Evolutionary conservation across 2,888 invertebrate species (phyloP).

Genomic region (Ametastegia equiseti): DNA sequence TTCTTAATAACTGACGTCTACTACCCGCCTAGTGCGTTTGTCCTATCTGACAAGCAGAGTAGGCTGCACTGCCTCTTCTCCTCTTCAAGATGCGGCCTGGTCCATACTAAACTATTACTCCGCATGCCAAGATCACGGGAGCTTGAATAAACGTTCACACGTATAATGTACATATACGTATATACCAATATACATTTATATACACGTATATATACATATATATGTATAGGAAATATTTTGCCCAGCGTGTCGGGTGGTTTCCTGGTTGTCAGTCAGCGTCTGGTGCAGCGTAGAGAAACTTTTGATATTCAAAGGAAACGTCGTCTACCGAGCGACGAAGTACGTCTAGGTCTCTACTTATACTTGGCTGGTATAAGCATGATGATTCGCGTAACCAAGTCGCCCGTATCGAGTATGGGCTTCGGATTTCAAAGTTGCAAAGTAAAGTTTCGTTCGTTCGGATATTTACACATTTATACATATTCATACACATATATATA

Average conservation of each 20-base stretch:
- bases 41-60: background rate
- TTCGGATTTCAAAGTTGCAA: too few relatives aligned
- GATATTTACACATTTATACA: too few relatives aligned
- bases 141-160: background rate
- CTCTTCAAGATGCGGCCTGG: background rate
- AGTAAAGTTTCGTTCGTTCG: too few relatives aligned
- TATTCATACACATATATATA: background rate
- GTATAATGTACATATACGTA: background rate
- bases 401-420: too few relatives aligned
- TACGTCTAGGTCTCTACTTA: too few relatives aligned
- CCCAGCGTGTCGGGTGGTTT: background rate
- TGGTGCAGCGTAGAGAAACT: background rate
- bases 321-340: too few relatives aligned
- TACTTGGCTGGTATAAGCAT: too few relatives aligned
- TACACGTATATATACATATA: background rate
- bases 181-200: too few relatives aligned
- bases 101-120: background rate
- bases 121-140: constrained; percentile 5
- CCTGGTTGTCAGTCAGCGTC: constrained; percentile 38
- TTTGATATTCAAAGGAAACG: constrained; percentile 22
- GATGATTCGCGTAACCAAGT: too few relatives aligned
- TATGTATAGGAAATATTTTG: background rate
- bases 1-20: constrained; percentile 5
- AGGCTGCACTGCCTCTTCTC: background rate
- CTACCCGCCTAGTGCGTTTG: background rate